Base-by-base conservation (phyloP, 2,888 invertebrate species). In the Pogonocherus hispidulus region DNA sequence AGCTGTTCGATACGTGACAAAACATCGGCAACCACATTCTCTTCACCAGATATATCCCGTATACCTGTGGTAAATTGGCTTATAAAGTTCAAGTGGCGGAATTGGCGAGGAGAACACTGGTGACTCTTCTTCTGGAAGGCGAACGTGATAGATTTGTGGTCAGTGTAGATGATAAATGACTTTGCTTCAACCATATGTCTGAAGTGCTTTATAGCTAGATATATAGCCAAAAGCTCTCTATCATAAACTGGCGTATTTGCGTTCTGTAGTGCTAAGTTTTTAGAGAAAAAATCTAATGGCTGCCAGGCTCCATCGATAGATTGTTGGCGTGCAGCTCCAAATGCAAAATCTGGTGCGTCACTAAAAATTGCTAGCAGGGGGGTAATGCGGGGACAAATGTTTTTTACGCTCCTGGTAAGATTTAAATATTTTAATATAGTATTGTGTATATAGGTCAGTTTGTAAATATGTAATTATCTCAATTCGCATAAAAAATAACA, bases 171-270 rank as follows among this genome's bases (percentile, higher is more conserved):
- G 0, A 60, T 73, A 46, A 83, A 79, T 49, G 80, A 18, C 35
- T 79, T 71, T 0, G 80, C 83, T 76, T 86, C 86, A 0, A 86
- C 44, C 76, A 84, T 79, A 35, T 82, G 76, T 5, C 80, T 70
- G 70, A 85, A 85, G 65, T 83, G 72, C 56, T 79, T 79, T 0
- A 85, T 73, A 0, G 81, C 80, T 54, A 76, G 68, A 60, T 84
- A 86, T 1, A 82, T 80, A 0, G 84, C 84, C 1, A 84, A 71
- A 0, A 86, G 77, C 71, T 85, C 84, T 1, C 84, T 35, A 62
- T 86, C 84, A 67, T 84, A 86, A 22, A 80, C 79, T n/a, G n/a
- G 82, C 81, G 52, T 85, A 86, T 5, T 82, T 83, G n/a, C 55
- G 44, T 8, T 67, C 20, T 9, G 70, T 22, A 5, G 49, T 8